Conservation (phyloP, 2,888 invertebrate genomes). For the Amphipyra tragopoginis region DNA sequence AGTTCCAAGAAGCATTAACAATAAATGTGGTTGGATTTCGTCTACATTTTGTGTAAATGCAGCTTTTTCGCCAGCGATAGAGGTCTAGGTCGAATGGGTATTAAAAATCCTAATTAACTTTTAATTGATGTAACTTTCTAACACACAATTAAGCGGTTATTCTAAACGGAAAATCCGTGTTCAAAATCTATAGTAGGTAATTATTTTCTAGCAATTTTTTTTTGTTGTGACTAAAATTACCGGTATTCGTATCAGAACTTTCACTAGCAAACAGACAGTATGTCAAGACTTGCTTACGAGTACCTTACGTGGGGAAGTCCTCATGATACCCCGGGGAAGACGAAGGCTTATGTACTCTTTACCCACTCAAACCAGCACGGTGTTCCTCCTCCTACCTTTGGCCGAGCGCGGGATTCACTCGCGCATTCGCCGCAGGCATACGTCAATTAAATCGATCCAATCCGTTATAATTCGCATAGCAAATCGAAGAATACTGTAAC, state of each 20-base stretch:
- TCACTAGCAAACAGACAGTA: conserved; percentile 30
- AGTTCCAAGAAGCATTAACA: neutral
- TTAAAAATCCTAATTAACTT: conserved; percentile 29
- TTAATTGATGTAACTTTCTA: conserved; percentile 45
- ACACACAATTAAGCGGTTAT: conserved; percentile 17
- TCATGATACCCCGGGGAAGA: too few species aligned
- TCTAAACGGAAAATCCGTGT: too few species aligned
- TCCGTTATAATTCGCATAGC: conserved; percentile 58
- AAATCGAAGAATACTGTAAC: conserved; percentile 54
- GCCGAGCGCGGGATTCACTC: too few species aligned
- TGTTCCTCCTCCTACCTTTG: too few species aligned
- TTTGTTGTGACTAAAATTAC: conserved; percentile 12
- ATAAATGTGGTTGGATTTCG: neutral
- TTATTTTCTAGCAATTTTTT: too few species aligned
- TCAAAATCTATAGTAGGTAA: too few species aligned
- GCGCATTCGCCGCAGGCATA: conserved; percentile 7
- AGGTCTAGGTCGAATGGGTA: conserved; percentile 3
- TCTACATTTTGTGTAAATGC: neutral
- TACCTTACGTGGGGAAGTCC: too few species aligned
- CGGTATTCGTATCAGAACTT: conserved; percentile 26
- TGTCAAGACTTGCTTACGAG: too few species aligned
- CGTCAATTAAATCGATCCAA: conserved; percentile 50
- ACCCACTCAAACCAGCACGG: too few species aligned
- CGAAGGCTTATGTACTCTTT: too few species aligned
- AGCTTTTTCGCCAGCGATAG: conserved; percentile 2